A percentile compares a stretch with the other conserved stretches of the same genome.
These are phyloP conservation scores for Umimayanthus kanabou DNA, from an alignment of 92 coral and sea anemone genomes.

Conservation along the genomic window DNA sequence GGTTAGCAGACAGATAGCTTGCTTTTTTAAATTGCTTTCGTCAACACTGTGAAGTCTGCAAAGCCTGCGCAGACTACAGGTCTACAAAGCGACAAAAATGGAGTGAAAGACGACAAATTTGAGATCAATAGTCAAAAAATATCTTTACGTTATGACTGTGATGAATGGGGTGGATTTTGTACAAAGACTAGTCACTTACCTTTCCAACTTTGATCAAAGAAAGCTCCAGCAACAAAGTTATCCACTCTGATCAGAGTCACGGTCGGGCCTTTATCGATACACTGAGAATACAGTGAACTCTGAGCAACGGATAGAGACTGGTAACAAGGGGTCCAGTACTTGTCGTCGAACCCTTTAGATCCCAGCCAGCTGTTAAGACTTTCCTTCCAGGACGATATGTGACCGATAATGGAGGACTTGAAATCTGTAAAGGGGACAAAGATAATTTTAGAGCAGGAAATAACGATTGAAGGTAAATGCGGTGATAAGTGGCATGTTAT, in stretches of 20 bases:
- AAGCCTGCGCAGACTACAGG: no score
- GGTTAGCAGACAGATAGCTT: no score
- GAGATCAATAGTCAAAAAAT: no score
- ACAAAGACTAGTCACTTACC: not conserved
- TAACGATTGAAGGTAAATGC: no score
- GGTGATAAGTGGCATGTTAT: no score
- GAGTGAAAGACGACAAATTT: no score
- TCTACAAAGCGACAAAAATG: no score
- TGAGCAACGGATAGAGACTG: not conserved
- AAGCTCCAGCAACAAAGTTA: slow-evolving; percentile 33
- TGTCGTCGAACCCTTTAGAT: slow-evolving; percentile 25
- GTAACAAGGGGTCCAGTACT: slow-evolving; percentile 37
- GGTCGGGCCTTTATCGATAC: slow-evolving; percentile 34
- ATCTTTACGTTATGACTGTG: no score
- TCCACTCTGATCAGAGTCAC: slow-evolving; percentile 22
- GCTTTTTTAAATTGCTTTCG: no score
- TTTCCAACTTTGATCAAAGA: slow-evolving; percentile 35
- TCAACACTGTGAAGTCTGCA: no score
- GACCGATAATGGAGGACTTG: slow-evolving; percentile 22
- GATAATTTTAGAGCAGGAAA: not conserved
- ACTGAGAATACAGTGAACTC: slow-evolving; percentile 5
- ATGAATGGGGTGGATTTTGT: not conserved
- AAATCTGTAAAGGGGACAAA: not conserved
- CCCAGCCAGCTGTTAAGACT: slow-evolving; percentile 33
- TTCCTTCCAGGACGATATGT: slow-evolving; percentile 29